Evolutionary conservation across 92 coral and sea anemone species (phyloP), one percentile per base, ranked within the genome.

Genomic region (Parazoanthus swiftii): DNA sequence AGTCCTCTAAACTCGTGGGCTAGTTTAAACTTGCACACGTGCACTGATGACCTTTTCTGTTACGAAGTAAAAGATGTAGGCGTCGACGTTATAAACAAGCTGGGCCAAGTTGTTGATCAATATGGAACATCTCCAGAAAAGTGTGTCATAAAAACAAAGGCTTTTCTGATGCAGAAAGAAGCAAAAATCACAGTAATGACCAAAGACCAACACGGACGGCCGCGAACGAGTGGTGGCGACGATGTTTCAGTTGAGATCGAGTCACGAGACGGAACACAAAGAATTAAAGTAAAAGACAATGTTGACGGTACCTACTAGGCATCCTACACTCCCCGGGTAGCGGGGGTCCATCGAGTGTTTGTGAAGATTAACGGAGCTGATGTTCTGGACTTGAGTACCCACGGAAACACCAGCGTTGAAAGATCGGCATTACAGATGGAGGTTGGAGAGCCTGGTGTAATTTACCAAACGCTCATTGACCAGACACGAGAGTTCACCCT

Each of bases 31-130:
- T 38, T 66, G 43, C 3, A 68, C 2, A 80, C 80, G 2, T 39
- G 79, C 51, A 39, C 35, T 66, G 90, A 77, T 13, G 90, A 58
- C 7, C 16, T 39, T 33, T 25, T 76, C n/a, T n/a, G 72, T 29
- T 79, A 59, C 63, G n/a, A 42, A n/a, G 51, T 33, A 11, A 42
- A 79, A 23, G n/a, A 48, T 54, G 21, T 15, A 76, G 65, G 23
- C 29, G 16, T 38, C 36, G 70, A 78, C 8, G 79, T 84, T 20
- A 56, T 23, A 67, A 33, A 81, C 3, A 29, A 7, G 59, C 37
- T 15, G 4, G 51, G 29, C 2, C 18, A 8, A 33, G 68, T 14
- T 50, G 18, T 35, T 10, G 58, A 25, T n/a, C 59, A 54, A 15
- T 59, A 25, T 75, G 43, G 38, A 75, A 76, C 83, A 58, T 35